Conservation (phyloP, 2,888 invertebrate species). For the Tetragonula carbonaria region DNA sequence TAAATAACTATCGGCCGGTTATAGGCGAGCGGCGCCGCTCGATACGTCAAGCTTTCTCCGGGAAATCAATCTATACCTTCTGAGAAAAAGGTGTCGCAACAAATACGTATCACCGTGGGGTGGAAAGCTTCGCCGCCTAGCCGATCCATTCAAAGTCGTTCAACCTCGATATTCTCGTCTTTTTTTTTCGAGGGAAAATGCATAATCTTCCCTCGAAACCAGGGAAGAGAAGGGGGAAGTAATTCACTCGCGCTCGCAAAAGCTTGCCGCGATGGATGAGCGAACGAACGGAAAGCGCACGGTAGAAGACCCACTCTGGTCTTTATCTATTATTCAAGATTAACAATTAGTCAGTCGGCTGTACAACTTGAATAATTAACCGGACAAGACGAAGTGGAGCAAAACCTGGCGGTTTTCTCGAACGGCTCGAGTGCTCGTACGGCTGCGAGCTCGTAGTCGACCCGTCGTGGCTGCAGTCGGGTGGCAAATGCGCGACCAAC, state of each 20-base stretch:
- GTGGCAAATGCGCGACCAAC: background rate
- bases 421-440: slow-evolving; percentile 21
- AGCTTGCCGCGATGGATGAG: background rate
- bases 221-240: background rate
- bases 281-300: background rate
- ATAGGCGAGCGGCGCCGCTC: slow-evolving; percentile 42
- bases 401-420: slow-evolving; percentile 25
- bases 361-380: slow-evolving; percentile 54
- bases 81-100: slow-evolving; percentile 53
- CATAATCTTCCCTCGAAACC: background rate
- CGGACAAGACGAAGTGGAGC: slow-evolving; percentile 48
- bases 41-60: slow-evolving; percentile 50
- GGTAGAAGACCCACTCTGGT: background rate
- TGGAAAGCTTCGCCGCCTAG: background rate
- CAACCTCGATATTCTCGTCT: background rate
- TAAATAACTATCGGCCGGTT: slow-evolving; percentile 72
- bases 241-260: background rate
- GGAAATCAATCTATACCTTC: slow-evolving; percentile 62
- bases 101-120: slow-evolving; percentile 17
- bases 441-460: background rate
- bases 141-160: background rate
- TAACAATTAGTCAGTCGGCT: slow-evolving; percentile 53
- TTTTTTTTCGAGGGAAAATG: background rate
- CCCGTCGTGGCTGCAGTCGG: no score
- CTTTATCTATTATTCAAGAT: slow-evolving; percentile 38